Base-by-base conservation (phyloP, 2,797 vertebrate species). In the Manis javanica region DNA sequence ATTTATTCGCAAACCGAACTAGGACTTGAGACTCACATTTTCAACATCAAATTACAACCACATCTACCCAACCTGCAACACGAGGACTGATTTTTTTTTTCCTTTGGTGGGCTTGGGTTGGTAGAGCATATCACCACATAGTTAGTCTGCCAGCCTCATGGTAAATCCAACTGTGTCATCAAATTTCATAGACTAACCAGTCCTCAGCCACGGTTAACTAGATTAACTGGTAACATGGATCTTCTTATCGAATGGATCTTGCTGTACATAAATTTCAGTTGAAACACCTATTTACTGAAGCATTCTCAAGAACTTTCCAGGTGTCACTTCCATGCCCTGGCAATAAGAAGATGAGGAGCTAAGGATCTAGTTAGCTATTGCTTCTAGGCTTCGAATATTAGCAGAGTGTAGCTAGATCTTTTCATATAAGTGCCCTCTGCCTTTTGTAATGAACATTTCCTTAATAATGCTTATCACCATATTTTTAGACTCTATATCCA, bases 31-130 rank as follows among this genome's bases (percentile, higher is more conserved):
- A 69, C 10, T 85, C 29, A 46, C 21, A 82, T 77, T 93, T 81
- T 90, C 69, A 93, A 93, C 34, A 87, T 2, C 29, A 81, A 93
- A 81, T 39, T 74, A 77, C 90, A 95, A 66, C 85, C 42, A 10
- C 26, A 26, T 75, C n/a, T 81, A 29, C 37, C 7, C 42, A 95
- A 78, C 1, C 2, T 59, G 4, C 10, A 69, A 29, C 2, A n/a
- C 10, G n/a, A 59, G 24, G 26, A 39, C 2, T 63, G 23, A 49
- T 74, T 57, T 57, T 68, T 55, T 53, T n/a, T 78, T 42, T 2
- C 4, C 39, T 90, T 90, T 68, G 42, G 49, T 51, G 75, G 18
- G 31, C 19, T 24, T 34, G 39, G 5, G 0, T 66, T 61, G 16
- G 71, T 74, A 10, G n/a, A 74, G 21, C 39, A 64, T 59, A 83